Evolutionary conservation across 1,140 invertebrate genomes (phyloP).

Genomic region (Gonioctena quinquepunctata): DNA sequence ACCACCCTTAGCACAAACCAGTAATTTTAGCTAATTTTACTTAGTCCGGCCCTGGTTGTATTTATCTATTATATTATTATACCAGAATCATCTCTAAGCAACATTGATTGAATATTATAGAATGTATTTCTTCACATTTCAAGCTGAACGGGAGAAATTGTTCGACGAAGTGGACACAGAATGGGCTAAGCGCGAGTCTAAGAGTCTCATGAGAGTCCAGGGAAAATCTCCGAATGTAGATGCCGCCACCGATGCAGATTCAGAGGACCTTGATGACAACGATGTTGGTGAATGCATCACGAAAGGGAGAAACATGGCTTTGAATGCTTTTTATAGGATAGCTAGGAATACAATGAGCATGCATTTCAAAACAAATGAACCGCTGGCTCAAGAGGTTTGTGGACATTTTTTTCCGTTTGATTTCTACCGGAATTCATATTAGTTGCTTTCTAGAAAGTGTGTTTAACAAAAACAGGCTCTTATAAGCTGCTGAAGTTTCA

Average conservation of each 20-base stretch:
- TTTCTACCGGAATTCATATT: too few species aligned
- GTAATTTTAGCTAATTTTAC: too few species aligned
- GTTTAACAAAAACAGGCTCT: too few species aligned
- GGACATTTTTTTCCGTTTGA: too few species aligned
- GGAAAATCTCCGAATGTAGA: slow-evolving; percentile 63
- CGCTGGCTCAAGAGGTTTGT: slow-evolving; percentile 59
- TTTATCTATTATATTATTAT: too few species aligned
- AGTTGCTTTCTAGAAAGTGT: too few species aligned
- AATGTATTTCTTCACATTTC: slow-evolving; percentile 42
- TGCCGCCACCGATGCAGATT: slow-evolving; percentile 61
- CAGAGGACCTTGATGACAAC: slow-evolving; percentile 68
- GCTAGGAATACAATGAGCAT: slow-evolving; percentile 83
- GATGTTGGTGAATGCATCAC: slow-evolving; percentile 81
- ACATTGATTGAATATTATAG: not conserved
- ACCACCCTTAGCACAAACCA: too few species aligned
- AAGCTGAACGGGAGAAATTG: slow-evolving; percentile 73
- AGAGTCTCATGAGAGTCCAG: slow-evolving; percentile 59
- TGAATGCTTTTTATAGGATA: slow-evolving; percentile 81
- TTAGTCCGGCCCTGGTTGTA: too few species aligned
- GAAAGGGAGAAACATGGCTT: slow-evolving; percentile 79
- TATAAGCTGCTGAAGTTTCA: too few species aligned
- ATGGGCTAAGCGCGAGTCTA: slow-evolving; percentile 68
- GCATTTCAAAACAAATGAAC: slow-evolving; percentile 71
- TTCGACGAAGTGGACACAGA: slow-evolving; percentile 76
- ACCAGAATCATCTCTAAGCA: not conserved